phyloP scores from a whole-genome alignment of 2,888 invertebrate genomes.

The Napeogenes sylphis region DNA sequence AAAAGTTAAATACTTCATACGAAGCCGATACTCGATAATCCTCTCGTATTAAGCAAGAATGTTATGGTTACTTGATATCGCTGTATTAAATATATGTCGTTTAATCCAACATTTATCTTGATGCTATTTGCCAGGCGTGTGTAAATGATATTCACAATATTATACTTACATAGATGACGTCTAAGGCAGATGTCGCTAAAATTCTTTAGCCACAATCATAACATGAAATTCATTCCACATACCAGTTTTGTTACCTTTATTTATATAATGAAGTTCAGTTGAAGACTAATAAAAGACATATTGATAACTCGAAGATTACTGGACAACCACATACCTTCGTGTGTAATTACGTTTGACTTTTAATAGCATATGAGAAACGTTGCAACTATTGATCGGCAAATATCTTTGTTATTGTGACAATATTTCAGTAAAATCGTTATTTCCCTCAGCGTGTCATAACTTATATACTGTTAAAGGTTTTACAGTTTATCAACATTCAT shows the following conservation, averaged over 20 bases:
- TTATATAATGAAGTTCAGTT: background rate
- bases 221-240: constrained; percentile 44
- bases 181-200: constrained; percentile 44
- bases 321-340: constrained; percentile 37
- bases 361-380: constrained; percentile 45
- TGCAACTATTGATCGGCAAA: constrained; percentile 44
- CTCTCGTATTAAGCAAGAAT: constrained; percentile 15
- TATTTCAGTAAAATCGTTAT: constrained; percentile 15
- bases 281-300: constrained; percentile 7
- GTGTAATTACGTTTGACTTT: constrained; percentile 47
- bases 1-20: background rate
- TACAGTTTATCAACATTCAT: background rate
- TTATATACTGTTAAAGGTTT: constrained; percentile 12
- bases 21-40: background rate
- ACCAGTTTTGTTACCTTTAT: background rate
- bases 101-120: constrained; percentile 26
- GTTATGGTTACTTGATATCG: constrained; percentile 28
- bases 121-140: constrained; percentile 25
- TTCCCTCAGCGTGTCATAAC: constrained; percentile 6
- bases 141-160: constrained; percentile 15
- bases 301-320: constrained; percentile 42
- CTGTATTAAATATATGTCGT: constrained; percentile 26
- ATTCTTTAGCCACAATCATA: constrained; percentile 42
- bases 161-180: constrained; percentile 19
- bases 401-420: constrained; percentile 44